A percentile compares a stretch with the other conserved stretches of the same genome.
Conservation (phyloP, 2,113 vertebrate genomes). For the Sardina pilchardus region DNA sequence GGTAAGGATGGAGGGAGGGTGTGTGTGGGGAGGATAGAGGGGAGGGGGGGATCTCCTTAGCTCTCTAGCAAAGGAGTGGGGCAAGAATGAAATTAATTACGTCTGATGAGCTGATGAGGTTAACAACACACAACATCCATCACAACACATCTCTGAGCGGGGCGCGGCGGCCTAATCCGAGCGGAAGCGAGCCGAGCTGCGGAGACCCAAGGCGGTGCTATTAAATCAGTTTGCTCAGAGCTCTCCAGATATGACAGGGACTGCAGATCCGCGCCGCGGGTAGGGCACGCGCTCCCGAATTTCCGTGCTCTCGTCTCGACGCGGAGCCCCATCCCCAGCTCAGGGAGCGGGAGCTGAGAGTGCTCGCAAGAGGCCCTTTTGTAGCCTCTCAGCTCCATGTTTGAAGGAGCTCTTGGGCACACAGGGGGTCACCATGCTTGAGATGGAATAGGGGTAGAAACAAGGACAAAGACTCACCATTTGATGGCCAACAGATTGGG, state of each 20-base stretch:
- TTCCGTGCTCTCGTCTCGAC: neutral
- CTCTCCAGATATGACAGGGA: conserved; percentile 23
- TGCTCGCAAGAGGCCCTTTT: neutral
- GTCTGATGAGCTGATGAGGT: conserved; percentile 12
- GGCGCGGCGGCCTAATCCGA: conserved; percentile 14
- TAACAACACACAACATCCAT: conserved; percentile 21
- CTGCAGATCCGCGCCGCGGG: neutral
- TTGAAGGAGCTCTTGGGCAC: neutral
- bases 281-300: neutral
- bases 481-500: neutral
- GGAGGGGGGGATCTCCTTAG: neutral
- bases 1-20: neutral
- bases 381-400: neutral
- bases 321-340: neutral
- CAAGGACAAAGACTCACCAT: neutral
- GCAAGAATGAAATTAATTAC: conserved; percentile 16
- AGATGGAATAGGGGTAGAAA: neutral
- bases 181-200: conserved; percentile 17
- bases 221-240: conserved; percentile 32
- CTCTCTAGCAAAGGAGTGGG: neutral
- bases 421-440: neutral
- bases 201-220: neutral
- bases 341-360: neutral
- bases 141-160: conserved; percentile 6
- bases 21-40: neutral